Conservation (phyloP, 1,140 invertebrate species). For the Ladona fulva region DNA sequence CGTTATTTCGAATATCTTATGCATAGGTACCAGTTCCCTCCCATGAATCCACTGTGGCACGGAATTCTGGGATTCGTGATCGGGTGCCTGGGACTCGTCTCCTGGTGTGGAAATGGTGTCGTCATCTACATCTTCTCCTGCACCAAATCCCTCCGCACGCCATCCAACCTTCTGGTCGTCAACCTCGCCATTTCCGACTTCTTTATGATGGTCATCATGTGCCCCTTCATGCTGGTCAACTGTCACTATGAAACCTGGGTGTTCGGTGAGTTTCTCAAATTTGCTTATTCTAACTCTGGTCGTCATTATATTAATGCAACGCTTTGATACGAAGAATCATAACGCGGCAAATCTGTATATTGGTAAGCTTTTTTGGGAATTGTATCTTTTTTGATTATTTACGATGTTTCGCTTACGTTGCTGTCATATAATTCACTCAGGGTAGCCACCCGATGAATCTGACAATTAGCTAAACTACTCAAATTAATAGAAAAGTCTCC, state of each 20-base stretch:
- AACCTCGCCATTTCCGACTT: slow-evolving; percentile 40
- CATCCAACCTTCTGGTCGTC: slow-evolving; percentile 37
- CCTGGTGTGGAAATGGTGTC: slow-evolving; percentile 38
- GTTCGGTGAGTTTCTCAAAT: slow-evolving; percentile 28
- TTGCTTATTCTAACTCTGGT: no score
- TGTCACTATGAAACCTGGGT: slow-evolving; percentile 32
- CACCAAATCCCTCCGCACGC: slow-evolving; percentile 35
- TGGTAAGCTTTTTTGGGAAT: no score
- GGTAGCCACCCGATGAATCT: no score
- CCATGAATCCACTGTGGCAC: slow-evolving; percentile 37
- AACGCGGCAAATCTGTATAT: no score
- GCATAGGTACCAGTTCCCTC: slow-evolving; percentile 28
- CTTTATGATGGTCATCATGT: slow-evolving; percentile 35
- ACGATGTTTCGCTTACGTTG: no score
- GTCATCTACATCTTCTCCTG: slow-evolving; percentile 43
- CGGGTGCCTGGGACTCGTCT: slow-evolving; percentile 37
- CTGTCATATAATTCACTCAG: no score
- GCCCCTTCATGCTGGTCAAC: slow-evolving; percentile 33
- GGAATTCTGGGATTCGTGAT: slow-evolving; percentile 39
- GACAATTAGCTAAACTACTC: no score
- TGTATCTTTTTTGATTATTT: no score
- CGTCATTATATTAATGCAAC: no score
- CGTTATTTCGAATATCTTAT: no score
- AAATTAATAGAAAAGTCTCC: no score
- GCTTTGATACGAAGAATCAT: no score